Evolutionary conservation across 2,113 vertebrate species (phyloP).

Genomic region (zebrafish (Danio rerio)): DNA sequence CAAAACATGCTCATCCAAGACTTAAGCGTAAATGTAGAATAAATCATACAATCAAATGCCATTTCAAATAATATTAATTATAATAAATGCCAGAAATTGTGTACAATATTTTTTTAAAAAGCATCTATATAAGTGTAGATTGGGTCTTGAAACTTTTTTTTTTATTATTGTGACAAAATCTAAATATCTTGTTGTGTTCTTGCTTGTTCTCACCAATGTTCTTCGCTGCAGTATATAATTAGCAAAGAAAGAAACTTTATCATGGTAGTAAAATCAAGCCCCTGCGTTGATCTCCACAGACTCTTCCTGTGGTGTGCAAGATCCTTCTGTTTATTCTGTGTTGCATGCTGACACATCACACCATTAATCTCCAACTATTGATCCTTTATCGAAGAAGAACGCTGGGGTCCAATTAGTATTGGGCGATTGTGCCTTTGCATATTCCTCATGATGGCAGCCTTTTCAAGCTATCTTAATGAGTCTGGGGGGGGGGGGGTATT

Average conservation of each 20-base stretch:
- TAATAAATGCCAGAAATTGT: background rate
- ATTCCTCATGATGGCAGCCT: background rate
- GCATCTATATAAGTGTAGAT: background rate
- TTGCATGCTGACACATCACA: slow-evolving; percentile 15
- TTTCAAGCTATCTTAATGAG: background rate
- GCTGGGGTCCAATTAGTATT: slow-evolving; percentile 41
- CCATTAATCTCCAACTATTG: slow-evolving; percentile 42
- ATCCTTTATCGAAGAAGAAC: slow-evolving; percentile 28
- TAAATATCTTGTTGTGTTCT: background rate
- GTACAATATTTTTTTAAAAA: background rate
- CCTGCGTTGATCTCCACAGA: slow-evolving; percentile 3
- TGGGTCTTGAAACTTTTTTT: slow-evolving; percentile 15
- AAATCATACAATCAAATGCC: background rate
- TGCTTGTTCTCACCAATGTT: slow-evolving; percentile 26
- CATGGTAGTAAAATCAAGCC: slow-evolving; percentile 18
- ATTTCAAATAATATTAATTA: background rate
- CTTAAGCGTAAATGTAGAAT: background rate
- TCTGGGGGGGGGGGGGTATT: too few species aligned
- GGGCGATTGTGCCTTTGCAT: slow-evolving; percentile 23
- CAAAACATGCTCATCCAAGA: background rate
- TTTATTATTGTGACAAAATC: slow-evolving; percentile 30
- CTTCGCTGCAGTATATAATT: slow-evolving; percentile 46
- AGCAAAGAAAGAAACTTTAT: slow-evolving; percentile 24
- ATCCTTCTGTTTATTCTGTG: slow-evolving; percentile 7
- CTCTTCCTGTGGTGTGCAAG: slow-evolving; percentile 2